Conservation (phyloP, 1,140 invertebrate genomes). For the Pollicipes pollicipes region DNA sequence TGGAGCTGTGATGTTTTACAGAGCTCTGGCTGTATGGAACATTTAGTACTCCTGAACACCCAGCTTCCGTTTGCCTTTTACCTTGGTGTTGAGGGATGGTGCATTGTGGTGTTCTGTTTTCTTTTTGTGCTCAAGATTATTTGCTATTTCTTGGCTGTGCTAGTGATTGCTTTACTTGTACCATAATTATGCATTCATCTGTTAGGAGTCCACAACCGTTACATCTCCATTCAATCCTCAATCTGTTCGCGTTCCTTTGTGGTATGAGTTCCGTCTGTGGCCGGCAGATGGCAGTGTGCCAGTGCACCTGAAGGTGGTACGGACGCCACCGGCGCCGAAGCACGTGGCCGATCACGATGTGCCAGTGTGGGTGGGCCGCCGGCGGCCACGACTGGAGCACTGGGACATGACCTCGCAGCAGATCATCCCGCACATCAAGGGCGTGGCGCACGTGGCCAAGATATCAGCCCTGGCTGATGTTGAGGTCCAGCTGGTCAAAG, state of each 20-base stretch:
- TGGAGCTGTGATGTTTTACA: background rate
- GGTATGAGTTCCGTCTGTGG: too few species aligned
- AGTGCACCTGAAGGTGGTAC: conserved; percentile 30
- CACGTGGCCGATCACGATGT: conserved; percentile 32
- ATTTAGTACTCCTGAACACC: conserved; percentile 7
- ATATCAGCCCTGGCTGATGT: conserved; percentile 54
- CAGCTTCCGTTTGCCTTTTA: too few species aligned
- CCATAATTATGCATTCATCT: too few species aligned
- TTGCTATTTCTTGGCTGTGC: too few species aligned
- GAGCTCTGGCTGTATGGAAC: conserved; percentile 4
- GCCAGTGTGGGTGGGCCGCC: conserved; percentile 25
- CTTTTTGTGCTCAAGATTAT: too few species aligned
- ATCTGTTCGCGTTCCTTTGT: background rate
- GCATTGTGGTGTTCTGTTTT: too few species aligned
- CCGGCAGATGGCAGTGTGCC: conserved; percentile 9
- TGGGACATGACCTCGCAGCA: conserved; percentile 22
- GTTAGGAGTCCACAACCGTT: too few species aligned
- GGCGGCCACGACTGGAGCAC: conserved; percentile 12
- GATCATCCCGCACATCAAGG: conserved; percentile 35
- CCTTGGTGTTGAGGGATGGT: too few species aligned
- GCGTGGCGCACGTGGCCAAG: conserved; percentile 32
- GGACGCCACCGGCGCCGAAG: conserved; percentile 26
- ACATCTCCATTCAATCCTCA: too few species aligned
- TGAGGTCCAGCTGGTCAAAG: conserved; percentile 81
- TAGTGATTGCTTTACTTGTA: too few species aligned